Percentiles rank a stretch among this genome's conserved stretches.
These are phyloP conservation scores for Dicentrarchus labrax DNA, from an alignment of 2,113 vertebrate species.

Conservation along the genomic window DNA sequence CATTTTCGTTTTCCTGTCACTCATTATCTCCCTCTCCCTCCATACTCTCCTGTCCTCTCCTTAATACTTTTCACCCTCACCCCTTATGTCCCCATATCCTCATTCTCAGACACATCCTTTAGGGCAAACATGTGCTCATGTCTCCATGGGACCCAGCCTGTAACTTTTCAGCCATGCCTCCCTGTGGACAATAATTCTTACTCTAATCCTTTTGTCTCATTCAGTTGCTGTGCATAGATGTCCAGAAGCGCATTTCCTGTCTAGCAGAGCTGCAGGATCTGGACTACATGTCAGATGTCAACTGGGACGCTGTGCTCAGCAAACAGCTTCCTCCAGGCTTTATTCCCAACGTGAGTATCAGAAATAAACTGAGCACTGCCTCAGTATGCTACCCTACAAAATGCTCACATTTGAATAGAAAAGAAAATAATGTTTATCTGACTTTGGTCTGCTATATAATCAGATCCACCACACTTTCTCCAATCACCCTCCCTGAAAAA, in stretches of 20 bases:
- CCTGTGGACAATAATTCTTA: slow-evolving; percentile 15
- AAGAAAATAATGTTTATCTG: background rate
- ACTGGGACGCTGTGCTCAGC: slow-evolving; percentile 93
- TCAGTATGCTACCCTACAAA: slow-evolving; percentile 6
- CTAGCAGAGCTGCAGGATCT: slow-evolving; percentile 89
- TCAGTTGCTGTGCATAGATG: slow-evolving; percentile 92
- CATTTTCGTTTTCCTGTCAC: slow-evolving; percentile 1
- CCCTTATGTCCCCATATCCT: slow-evolving; percentile 46
- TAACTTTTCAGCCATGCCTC: slow-evolving; percentile 40
- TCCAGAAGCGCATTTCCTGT: slow-evolving; percentile 90
- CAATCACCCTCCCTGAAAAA: background rate
- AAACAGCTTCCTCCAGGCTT: slow-evolving; percentile 92
- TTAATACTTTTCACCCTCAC: background rate
- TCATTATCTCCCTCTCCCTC: background rate
- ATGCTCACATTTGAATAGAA: slow-evolving; percentile 19
- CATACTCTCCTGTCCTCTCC: background rate
- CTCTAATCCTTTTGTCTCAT: slow-evolving; percentile 40
- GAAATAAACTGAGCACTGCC: slow-evolving; percentile 7
- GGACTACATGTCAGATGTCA: slow-evolving; percentile 89
- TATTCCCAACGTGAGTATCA: slow-evolving; percentile 90
- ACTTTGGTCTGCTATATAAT: background rate
- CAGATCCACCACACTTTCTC: background rate
- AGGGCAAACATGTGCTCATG: slow-evolving; percentile 38
- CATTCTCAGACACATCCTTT: slow-evolving; percentile 54
- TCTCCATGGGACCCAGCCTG: slow-evolving; percentile 30